Conservation (phyloP, 2,888 invertebrate genomes). For the Julus scandinavius region DNA sequence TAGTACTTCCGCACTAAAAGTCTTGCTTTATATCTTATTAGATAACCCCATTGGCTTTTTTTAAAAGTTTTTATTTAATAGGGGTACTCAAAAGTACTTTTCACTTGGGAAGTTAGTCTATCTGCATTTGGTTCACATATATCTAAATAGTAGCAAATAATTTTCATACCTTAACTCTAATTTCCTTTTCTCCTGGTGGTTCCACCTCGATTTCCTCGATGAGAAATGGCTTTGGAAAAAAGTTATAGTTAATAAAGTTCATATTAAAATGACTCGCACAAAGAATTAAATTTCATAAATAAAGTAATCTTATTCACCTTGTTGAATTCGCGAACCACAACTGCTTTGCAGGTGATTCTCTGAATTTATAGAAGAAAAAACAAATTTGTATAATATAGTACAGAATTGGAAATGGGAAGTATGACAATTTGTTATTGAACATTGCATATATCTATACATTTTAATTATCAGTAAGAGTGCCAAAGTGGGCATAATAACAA, state of each 20-base stretch:
- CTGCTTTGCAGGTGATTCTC: background rate
- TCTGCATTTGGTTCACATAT: too few relatives aligned
- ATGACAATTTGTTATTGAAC: background rate
- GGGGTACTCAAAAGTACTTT: too few relatives aligned
- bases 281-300: background rate
- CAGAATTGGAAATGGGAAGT: background rate
- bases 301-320: background rate
- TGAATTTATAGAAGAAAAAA: background rate
- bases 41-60: too few relatives aligned
- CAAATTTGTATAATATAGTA: background rate
- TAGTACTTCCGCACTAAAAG: too few relatives aligned
- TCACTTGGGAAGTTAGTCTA: too few relatives aligned
- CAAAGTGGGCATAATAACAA: too few relatives aligned
- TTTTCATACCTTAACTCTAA: background rate
- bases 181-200: background rate
- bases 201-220: background rate
- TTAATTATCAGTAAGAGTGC: background rate
- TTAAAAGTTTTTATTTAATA: too few relatives aligned
- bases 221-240: background rate
- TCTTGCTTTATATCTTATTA: too few relatives aligned
- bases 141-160: background rate
- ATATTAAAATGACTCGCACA: background rate
- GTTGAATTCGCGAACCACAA: slow-evolving; percentile 20
- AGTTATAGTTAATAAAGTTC: background rate
- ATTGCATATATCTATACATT: background rate